Base-by-base conservation (phyloP, 1,140 invertebrate genomes). In the Galleria mellonella region DNA sequence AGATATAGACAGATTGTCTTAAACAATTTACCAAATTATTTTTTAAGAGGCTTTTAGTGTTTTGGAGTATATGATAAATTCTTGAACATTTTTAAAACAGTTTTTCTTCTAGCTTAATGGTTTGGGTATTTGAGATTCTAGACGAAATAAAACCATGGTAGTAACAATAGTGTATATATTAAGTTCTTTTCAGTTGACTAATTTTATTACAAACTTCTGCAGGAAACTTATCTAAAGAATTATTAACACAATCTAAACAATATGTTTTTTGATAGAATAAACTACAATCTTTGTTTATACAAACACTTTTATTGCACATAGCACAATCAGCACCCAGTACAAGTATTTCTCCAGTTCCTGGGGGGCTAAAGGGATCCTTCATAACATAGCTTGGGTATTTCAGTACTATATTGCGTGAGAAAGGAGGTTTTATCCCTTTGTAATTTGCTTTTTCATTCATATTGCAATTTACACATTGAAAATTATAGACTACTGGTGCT, bases 331-430 rank as follows among this genome's bases (percentile, higher is more conserved):
- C 86, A n/a, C 94, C 95, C 5, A 96, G 57, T 0, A 94, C 85
- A 64, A 94, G 89, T 43, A 82, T 86, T 77, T 94, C 90, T 23
- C 89, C 90, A 70, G 88, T 90, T 2, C 84, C 76, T 10, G 89
- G 87, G 0, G 90, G 81, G 64, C 89, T 89, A 65, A 96, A 96
- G 2, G 95, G 94, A 87, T 96, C 94, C 66, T 92, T 92, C 89
- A 94, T 93, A 0, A 95, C 74, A 74, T 93, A 97, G 49, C 89
- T 91, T 8, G 94, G 89, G 73, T 94, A 93, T 35, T 85, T 76
- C 49, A 93, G 90, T 6, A 92, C 72, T 29, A 88, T 66, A 44
- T 87, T 88, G 49, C 89, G 88, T 9, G 90, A 88, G 67, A 94
- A 95, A 2, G 92, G 91, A 32, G 94, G 92, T 55, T 87, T 87